Base-by-base conservation (phyloP, 1,140 invertebrate species). In the Drosophila pallidifrons region DNA sequence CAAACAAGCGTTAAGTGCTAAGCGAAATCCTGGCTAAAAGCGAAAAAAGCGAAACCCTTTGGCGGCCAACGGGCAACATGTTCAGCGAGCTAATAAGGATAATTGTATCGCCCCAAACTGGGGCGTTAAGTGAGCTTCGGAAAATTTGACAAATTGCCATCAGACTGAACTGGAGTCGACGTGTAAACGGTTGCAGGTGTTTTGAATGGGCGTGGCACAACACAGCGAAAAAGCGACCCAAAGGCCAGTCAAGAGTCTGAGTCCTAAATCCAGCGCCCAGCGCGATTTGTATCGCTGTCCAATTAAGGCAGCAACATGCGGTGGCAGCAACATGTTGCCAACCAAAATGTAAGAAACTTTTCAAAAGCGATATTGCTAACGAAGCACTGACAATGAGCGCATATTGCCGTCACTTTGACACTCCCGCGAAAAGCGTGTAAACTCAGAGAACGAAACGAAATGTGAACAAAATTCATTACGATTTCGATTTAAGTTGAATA, bases 401-500 rank as follows among this genome's bases (percentile, higher is more conserved):
- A 46, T 57, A 66, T 73, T 73, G 79, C 82, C 82, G 85, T 89
- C 85, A 85, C 75, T 89, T 89, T 88, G 85, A 88, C 85, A 88
- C 85, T 88, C 85, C 85, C 78, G 85, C 85, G 49, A 75, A 83
- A 20, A 16, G 54, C 43, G 52, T 54, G 51, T 32, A 7, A n/a
- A 61, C 66, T 47, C 54, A 59, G 49, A 73, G 57, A 65, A 65
- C 76, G 73, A 87, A 88, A 25, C 20, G 20, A 25, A 25, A 25
- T 25, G 20, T 32, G 6, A 38, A 38, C 20, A 38, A 87, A 89
- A 89, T 88, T 89, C 85, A 89, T 89, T 88, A 89, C 85, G 85
- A 88, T 88, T 88, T 89, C 85, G 85, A 88, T 88, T 89, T 89
- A 88, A 88, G 85, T 89, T 88, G 85, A 88, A 88, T 88, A 88